phyloP scores from a whole-genome alignment of 2,888 invertebrate species.

The Drosophila differens region DNA sequence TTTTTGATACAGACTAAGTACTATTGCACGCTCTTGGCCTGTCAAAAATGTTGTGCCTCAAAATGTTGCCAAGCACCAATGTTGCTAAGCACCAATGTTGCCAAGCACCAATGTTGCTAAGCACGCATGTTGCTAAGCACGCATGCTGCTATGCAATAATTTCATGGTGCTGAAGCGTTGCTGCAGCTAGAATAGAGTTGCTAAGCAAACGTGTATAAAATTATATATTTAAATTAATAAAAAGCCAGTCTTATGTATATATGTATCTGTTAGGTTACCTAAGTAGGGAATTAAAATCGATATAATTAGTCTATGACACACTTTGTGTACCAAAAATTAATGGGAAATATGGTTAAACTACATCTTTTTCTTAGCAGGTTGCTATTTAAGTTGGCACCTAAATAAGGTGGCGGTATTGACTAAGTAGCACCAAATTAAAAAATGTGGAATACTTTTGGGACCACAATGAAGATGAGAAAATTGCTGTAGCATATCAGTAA shows the following conservation, averaged over 20 bases:
- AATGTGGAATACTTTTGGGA: background rate
- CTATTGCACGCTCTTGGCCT: conserved; percentile 37
- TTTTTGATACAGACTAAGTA: background rate
- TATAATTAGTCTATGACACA: background rate
- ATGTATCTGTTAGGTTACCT: background rate
- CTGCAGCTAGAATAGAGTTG: background rate
- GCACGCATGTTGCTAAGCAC: conserved; percentile 2
- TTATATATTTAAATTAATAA: background rate
- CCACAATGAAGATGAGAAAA: background rate
- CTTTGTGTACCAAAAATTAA: background rate
- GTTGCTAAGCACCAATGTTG: conserved; percentile 17
- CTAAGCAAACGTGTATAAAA: background rate
- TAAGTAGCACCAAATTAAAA: background rate
- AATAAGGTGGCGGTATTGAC: background rate
- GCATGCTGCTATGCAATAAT: background rate
- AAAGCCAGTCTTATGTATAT: background rate
- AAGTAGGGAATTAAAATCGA: background rate
- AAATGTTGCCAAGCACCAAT: conserved; percentile 6
- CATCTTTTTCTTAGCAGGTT: background rate
- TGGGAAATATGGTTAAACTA: background rate
- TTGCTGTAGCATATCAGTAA: background rate
- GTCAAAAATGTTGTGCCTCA: conserved; percentile 1
- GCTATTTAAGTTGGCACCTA: background rate
- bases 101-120: background rate
- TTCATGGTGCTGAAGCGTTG: background rate